A percentile compares a stretch with the other conserved stretches of the same genome.
These are phyloP conservation scores for Zingel zingel DNA, from an alignment of 2,113 vertebrate genomes.

Conservation along the genomic window DNA sequence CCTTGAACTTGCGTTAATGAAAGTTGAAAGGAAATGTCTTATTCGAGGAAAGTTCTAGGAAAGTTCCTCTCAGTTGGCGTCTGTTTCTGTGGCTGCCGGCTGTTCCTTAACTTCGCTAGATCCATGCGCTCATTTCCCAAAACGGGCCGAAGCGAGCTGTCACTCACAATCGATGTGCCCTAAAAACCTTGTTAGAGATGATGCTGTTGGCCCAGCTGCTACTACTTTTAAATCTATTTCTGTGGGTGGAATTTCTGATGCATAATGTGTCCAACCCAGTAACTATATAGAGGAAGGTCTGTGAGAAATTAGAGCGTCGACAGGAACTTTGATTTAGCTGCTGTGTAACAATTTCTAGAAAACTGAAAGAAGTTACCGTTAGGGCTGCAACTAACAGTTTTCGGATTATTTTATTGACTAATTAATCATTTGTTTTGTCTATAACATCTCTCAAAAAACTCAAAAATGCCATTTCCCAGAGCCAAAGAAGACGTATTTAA, in stretches of 20 bases:
- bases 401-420: slow-evolving; percentile 1
- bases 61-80: slow-evolving; percentile 48
- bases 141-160: slow-evolving; percentile 69
- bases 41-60: slow-evolving; percentile 62
- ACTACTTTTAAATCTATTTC: slow-evolving; percentile 67
- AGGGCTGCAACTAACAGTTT: not conserved
- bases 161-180: slow-evolving; percentile 73
- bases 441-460: too few species aligned
- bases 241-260: slow-evolving; percentile 52
- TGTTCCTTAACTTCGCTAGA: slow-evolving; percentile 63
- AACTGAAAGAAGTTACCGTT: not conserved
- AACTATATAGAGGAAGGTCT: slow-evolving; percentile 55
- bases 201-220: slow-evolving; percentile 67
- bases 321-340: slow-evolving; percentile 45
- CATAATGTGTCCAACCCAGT: slow-evolving; percentile 52
- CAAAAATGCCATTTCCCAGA: not conserved
- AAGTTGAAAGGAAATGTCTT: slow-evolving; percentile 58
- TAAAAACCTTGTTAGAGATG: slow-evolving; percentile 76
- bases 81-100: slow-evolving; percentile 54
- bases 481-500: not conserved
- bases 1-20: slow-evolving; percentile 44
- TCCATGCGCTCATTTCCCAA: slow-evolving; percentile 64
- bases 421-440: too few species aligned
- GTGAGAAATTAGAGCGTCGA: slow-evolving; percentile 42
- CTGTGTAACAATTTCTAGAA: slow-evolving; percentile 8